These are phyloP conservation scores for Nibea albiflora DNA, from an alignment of 2,113 vertebrate species.

Conservation along the genomic window DNA sequence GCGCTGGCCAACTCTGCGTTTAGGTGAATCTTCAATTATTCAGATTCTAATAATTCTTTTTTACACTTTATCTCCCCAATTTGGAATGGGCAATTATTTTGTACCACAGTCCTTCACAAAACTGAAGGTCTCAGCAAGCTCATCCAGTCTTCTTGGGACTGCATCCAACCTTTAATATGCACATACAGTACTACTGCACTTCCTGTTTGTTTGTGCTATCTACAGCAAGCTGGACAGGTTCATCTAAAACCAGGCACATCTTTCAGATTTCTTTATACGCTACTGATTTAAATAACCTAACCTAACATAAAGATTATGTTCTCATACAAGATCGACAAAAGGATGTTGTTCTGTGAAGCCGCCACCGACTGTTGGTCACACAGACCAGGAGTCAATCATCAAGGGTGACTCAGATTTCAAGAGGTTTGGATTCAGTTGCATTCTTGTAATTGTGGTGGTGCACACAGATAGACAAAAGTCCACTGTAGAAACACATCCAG, in stretches of 20 bases:
- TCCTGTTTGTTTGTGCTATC: not conserved
- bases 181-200: not conserved
- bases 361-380: not conserved
- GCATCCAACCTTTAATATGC: not conserved
- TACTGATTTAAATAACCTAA: not conserved
- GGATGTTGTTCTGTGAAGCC: not conserved
- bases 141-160: not conserved
- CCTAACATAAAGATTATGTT: constrained; percentile 1
- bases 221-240: not conserved
- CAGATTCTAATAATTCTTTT: constrained; percentile 40
- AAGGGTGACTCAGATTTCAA: constrained; percentile 8
- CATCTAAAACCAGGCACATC: not conserved
- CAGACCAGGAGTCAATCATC: constrained; percentile 4
- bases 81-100: constrained; percentile 8
- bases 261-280: too few species aligned
- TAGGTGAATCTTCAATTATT: constrained; percentile 48
- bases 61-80: constrained; percentile 21
- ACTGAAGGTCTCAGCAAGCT: constrained; percentile 13
- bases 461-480: not conserved
- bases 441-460: not conserved
- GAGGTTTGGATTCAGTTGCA: constrained; percentile 1
- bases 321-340: not conserved
- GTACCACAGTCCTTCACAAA: not conserved
- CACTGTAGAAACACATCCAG: too few species aligned
- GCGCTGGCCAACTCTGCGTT: not conserved